Conservation (phyloP, 2,113 vertebrate genomes). For the Pteruthius melanotis region DNA sequence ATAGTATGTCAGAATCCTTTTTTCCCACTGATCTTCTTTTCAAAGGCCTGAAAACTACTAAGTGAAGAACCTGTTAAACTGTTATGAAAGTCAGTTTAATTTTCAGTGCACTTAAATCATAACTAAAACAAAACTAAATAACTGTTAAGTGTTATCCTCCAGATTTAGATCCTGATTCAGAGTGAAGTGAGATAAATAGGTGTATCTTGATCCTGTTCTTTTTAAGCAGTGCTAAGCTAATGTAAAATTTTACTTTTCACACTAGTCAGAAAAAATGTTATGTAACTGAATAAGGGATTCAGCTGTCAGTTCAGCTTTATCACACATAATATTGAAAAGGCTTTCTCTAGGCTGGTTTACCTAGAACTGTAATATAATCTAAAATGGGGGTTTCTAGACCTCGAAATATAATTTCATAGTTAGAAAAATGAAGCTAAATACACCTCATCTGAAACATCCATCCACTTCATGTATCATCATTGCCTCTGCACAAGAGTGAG, state of each 20-base stretch:
- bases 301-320: background rate
- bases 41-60: background rate
- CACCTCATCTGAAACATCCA: background rate
- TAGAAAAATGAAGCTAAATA: slow-evolving; percentile 2
- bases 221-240: background rate
- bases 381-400: background rate
- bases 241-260: background rate
- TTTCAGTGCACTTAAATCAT: background rate
- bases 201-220: background rate
- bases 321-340: background rate
- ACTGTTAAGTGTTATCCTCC: background rate
- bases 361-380: background rate
- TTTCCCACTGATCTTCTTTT: background rate
- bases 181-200: background rate
- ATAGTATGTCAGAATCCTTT: background rate
- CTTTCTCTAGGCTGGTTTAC: background rate
- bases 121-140: background rate
- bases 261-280: background rate
- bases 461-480: background rate
- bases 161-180: background rate
- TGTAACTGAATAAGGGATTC: background rate
- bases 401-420: background rate
- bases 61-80: background rate
- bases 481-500: background rate
- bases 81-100: background rate